Percentiles rank a stretch among this genome's conserved stretches.
Evolutionary conservation across 1,140 invertebrate genomes (phyloP).

Genomic region (Colletes latitarsis): DNA sequence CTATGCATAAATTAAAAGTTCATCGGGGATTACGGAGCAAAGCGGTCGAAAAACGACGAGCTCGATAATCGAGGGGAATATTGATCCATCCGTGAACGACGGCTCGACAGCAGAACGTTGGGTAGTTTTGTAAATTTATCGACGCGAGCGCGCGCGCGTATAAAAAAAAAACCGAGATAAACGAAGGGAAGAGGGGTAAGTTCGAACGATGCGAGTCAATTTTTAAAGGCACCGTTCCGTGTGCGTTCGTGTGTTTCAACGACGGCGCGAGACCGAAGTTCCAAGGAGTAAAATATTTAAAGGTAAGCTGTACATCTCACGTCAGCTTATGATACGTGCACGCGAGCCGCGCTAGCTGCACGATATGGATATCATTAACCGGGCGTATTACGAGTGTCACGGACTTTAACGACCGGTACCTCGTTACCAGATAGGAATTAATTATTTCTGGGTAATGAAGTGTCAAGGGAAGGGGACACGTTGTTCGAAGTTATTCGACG

Average conservation of each 20-base stretch:
- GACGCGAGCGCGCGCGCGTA: too few relatives aligned
- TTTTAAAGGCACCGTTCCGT: slow-evolving; percentile 39
- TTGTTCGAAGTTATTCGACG: slow-evolving; percentile 63
- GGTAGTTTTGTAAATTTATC: slow-evolving; percentile 13
- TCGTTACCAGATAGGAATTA: slow-evolving; percentile 65
- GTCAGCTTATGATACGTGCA: slow-evolving; percentile 59
- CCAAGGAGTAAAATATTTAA: slow-evolving; percentile 58
- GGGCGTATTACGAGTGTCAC: slow-evolving; percentile 62
- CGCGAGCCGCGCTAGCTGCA: slow-evolving; percentile 4
- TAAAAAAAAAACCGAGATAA: not conserved
- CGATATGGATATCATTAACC: slow-evolving; percentile 65
- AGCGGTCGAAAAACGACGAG: not conserved
- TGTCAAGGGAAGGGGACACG: slow-evolving; percentile 59
- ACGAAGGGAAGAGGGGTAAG: not conserved
- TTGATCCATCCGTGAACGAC: slow-evolving; percentile 12
- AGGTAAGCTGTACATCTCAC: slow-evolving; percentile 53
- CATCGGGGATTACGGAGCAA: slow-evolving; percentile 1
- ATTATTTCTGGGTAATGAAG: slow-evolving; percentile 67
- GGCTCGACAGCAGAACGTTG: not conserved
- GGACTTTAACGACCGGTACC: slow-evolving; percentile 62
- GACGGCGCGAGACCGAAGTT: slow-evolving; percentile 6
- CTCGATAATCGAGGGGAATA: slow-evolving; percentile 17
- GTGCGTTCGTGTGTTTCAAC: not conserved
- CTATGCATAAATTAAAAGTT: slow-evolving; percentile 31
- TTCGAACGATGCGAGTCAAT: slow-evolving; percentile 38